A percentile compares a stretch with the other conserved stretches of the same genome.
Evolutionary conservation across 2,113 vertebrate species (phyloP).

Genomic region (Lepisosteus oculatus): DNA sequence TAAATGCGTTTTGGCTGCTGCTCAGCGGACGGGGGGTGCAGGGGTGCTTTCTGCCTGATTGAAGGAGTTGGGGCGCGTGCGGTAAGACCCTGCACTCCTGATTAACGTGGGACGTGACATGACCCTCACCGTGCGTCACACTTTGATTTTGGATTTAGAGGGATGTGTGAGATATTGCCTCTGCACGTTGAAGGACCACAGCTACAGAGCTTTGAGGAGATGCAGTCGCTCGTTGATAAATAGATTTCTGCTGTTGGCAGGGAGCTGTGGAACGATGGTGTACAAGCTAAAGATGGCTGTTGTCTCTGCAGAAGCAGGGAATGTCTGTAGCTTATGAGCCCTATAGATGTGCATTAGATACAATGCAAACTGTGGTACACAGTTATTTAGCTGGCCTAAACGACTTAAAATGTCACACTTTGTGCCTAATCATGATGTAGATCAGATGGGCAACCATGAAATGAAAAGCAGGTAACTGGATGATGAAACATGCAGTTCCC

Average conservation of each 20-base stretch:
- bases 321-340: background rate
- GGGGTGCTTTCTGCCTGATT: background rate
- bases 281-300: no score
- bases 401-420: no score
- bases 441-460: no score
- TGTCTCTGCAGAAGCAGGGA: background rate
- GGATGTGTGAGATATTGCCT: background rate
- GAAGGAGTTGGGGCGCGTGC: background rate
- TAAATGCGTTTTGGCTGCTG: background rate
- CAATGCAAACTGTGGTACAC: no score
- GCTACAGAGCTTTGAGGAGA: background rate
- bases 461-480: no score
- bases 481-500: no score
- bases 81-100: no score
- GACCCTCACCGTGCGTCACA: background rate
- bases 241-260: background rate
- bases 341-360: no score
- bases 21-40: background rate
- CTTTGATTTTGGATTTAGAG: background rate
- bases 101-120: no score
- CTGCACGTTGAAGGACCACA: background rate
- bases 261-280: background rate
- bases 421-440: no score
- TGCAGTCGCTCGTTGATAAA: background rate
- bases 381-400: no score